Base-by-base conservation (phyloP, 2,888 invertebrate species). In the Cordilura impudica region DNA sequence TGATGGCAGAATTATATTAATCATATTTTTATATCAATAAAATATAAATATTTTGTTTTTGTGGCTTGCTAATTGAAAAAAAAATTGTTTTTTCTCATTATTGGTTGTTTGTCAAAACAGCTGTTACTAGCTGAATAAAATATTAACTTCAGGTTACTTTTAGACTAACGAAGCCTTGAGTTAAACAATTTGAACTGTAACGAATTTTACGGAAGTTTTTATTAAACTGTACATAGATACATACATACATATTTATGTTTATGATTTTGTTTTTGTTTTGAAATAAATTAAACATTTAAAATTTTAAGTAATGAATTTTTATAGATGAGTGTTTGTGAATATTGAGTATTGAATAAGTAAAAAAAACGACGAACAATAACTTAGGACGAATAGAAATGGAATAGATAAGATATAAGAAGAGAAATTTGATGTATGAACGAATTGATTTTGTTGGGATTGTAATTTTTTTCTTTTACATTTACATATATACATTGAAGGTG, bases 251-350 rank as follows among this genome's bases (percentile, higher is more conserved):
- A n/a, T n/a, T n/a, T n/a, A n/a, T n/a, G n/a, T 39, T 63, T 47
- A 47, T 14, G 43, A 31, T 43, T 53, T 70, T 67, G 26, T 60
- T 14, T 60, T 71, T 51, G n/a, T 60, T 77, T 72, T 61, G 19
- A 58, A 73, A 78, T 73, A 79, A 79, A 79, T 79, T 71, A 74
- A 60, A 66, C 19, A 63, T 61, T 66, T 45, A 58, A 61, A 29
- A 56, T 54, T 47, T 39, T 63, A 23, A 49, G 10, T 18, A 31
- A 63, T 35, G 69, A 53, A 78, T 63, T 78, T 65, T 58, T 60
- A 72, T 49, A 53, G 58, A 69, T 65, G 73, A 67, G 65, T 70
- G 73, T 69, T 65, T 78, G 65, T 70, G 69, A 78, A 53, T 65
- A 49, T 74, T 78, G 78, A 65, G 65, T 45, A 61, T 72, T 65